Base-by-base conservation (phyloP, 2,888 invertebrate species). In the Didymodactylos carnosus region DNA sequence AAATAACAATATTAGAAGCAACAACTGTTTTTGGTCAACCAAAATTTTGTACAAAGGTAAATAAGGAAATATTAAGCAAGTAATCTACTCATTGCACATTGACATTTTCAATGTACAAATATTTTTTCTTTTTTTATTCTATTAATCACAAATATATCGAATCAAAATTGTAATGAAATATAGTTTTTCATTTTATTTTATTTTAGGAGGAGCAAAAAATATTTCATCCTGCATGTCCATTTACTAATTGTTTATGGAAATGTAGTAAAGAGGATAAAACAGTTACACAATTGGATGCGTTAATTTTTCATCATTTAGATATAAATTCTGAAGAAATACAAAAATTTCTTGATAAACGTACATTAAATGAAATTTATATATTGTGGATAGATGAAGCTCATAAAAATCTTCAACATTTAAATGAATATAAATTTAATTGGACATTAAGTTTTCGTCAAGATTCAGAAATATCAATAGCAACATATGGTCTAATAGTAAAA, bases 331-430 rank as follows among this genome's bases (percentile, higher is more conserved):
- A 62, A 19, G 62, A 62, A 5, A 62, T 62, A 5, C 4, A 29
- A 29, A 27, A 53, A 62, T 71, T 71, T 27, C 23, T 71, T 16
- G 39, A 74, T 39, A 41, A 40, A n/a, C 71, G 71, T 72, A 41
- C 71, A 11, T 25, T 27, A 29, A n/a, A 74, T 53, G 62, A 62
- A n/a, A 69, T 74, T 13, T 74, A 71, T 71, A 41, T 74, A 23
- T 46, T 74, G 27, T 74, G 74, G 74, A 71, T 71, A 5, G 74
- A 74, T 41, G 74, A 74, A 72, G 71, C 74, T 4, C 71, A 53
- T n/a, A 19, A 23, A 51, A 35, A 71, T 19, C 16, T 53, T 19
- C 16, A 62, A 71, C 35, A 69, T 25, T 71, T 74, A 39, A 74
- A 74, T 35, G 35, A 46, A 14, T 62, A 62, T 62, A 29, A 62